These are phyloP conservation scores for Lichenostomus cassidix DNA, from an alignment of 2,113 vertebrate genomes.

Conservation along the genomic window DNA sequence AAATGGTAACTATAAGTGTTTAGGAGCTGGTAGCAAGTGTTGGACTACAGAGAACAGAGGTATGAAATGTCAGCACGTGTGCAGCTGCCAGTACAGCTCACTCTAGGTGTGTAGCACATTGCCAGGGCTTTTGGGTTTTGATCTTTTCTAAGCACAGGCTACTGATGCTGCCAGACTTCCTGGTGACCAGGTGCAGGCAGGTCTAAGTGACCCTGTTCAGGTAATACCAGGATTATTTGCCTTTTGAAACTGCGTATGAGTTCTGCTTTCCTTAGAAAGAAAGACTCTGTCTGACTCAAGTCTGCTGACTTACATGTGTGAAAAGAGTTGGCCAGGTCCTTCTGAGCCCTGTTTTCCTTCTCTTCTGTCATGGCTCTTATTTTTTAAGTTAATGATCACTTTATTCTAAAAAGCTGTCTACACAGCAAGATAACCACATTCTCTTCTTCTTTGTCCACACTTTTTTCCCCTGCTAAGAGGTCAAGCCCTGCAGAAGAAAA, in stretches of 20 bases:
- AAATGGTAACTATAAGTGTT: not conserved
- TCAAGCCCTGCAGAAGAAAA: slow-evolving; percentile 25
- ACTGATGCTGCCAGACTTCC: not conserved
- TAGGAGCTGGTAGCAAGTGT: not conserved
- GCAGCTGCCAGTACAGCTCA: not conserved
- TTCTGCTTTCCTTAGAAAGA: not conserved
- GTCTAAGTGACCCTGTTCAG: not conserved
- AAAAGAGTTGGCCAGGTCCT: not conserved
- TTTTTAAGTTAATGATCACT: not conserved
- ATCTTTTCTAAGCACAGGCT: not conserved
- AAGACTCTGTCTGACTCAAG: not conserved
- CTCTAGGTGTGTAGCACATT: not conserved
- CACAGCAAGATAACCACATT: not conserved
- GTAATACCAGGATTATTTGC: not conserved
- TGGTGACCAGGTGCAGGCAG: not conserved
- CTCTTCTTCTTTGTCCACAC: not conserved
- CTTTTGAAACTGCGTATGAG: not conserved
- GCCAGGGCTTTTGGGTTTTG: not conserved
- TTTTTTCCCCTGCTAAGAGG: not conserved
- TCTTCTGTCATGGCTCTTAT: not conserved
- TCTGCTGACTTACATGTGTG: not conserved
- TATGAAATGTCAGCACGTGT: not conserved
- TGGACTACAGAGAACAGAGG: not conserved
- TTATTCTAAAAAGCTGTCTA: not conserved
- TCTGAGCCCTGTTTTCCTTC: not conserved